Evolutionary conservation across 2,888 invertebrate genomes (phyloP), one percentile per base, ranked within the genome.

Genomic region (Troilus luridus): DNA sequence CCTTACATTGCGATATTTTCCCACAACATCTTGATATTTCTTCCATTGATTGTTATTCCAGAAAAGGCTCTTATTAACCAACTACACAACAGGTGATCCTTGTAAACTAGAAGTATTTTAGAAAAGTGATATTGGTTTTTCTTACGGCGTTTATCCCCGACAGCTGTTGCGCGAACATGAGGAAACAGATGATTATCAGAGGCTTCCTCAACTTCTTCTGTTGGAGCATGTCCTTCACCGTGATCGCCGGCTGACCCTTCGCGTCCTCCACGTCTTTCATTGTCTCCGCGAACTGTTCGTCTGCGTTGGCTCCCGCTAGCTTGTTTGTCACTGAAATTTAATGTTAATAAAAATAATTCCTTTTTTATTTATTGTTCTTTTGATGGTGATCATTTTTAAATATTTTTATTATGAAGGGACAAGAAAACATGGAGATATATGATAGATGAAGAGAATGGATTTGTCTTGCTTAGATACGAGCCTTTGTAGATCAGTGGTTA

Each of bases 111-210:
- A 11, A 81, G 17, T 12, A 81, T 24, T 54, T 27, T 27, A 81
- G 14, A 24, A 41, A 81, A 9, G 12, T 24, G 81, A 24, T 14
- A 81, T 81, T 27, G 3, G 5, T 21, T 17, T 24, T 21, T 41
- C 95, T 95, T 94, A 96, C 97, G 1, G 97, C 97, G 94, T 98
- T 98, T 93, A 98, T 98, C 9, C 98, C 98, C 14, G 97, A 97
- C 59, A 98, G 94, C 94, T 98, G 98, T 94, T 98, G 98, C 0
- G 98, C 97, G 0, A 98, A 94, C 97, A 98, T 98, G 93, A 98
- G 96, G 93, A 97, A 96, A 60, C 97, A 94, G n/a, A 97, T 96
- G 92, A 98, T 98, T 81, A 96, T 94, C 21, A 98, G 95, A 0
- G 98, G 98, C 93, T 96, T 97, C 0, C 97, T 95, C 0, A 98